Base-by-base conservation (phyloP, 2,888 invertebrate species). In the Cyrtodaria siliqua region DNA sequence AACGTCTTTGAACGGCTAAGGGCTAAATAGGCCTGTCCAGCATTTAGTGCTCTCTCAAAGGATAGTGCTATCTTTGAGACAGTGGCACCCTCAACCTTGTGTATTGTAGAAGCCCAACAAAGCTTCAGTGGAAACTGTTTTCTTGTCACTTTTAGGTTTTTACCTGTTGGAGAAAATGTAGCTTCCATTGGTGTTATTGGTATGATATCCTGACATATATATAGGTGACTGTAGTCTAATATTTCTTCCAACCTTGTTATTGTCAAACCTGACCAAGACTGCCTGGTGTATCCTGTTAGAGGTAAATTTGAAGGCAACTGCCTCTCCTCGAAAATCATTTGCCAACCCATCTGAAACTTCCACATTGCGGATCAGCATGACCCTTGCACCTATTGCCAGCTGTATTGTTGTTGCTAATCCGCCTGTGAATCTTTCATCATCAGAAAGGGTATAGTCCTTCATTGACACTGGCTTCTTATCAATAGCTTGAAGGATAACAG, bases 71-170 rank as follows among this genome's bases (percentile, higher is more conserved):
- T 60, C 23, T 23, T 24, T 9, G 18, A 14, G 4, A 60, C 3
- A 4, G 60, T 60, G 6, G 60, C 60, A 4, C 60, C 60, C 14
- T 60, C 9, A 14, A 60, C 47, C 26, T 60, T 60, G 18, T 60
- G 60, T 44, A 60, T 60, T 9, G 24, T 12, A 12, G 47, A 16
- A 20, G 33, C 63, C 52, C 33, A 40, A 14, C 53, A 14, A 18
- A 63, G 20, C 40, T 9, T 33, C n/a, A 63, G 6, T 53, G 63
- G 63, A 38, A 63, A 63, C 52, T 68, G 49, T 33, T 42, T 59
- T 42, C 50, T 59, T 38, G 24, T 27, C 29, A 16, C 60, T 38
- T 18, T 57, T 16, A 42, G 20, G 8, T 59, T 67, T 16, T 23
- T n/a, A 18, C 24, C 9, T 33, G 50, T 40, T 12, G 59, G 59